phyloP scores from a whole-genome alignment of 37 sponge, comb jelly and placozoan genomes.

The Lycopodina hypogea region DNA sequence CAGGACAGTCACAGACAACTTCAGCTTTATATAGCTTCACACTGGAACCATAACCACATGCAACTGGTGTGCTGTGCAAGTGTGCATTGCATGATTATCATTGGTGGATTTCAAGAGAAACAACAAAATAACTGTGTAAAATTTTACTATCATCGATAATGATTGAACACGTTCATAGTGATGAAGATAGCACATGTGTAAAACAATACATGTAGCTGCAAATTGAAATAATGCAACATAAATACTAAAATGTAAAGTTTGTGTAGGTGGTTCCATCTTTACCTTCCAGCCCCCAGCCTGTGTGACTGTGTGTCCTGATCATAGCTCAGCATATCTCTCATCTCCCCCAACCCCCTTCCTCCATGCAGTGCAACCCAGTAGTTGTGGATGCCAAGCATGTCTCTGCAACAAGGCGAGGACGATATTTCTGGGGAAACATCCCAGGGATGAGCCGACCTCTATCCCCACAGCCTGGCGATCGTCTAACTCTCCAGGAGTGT shows the following conservation, averaged over 20 bases:
- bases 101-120: too few species aligned
- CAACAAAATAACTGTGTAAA: too few species aligned
- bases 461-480: conserved; percentile 72
- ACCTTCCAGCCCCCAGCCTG: not conserved
- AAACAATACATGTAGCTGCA: not conserved
- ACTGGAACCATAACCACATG: too few species aligned
- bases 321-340: not conserved
- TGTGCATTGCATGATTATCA: too few species aligned
- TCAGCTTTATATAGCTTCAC: too few species aligned
- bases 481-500: conserved; percentile 79
- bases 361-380: conserved; percentile 69
- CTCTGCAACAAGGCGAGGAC: conserved; percentile 73
- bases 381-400: conserved; percentile 85
- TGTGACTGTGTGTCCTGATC: conserved; percentile 1
- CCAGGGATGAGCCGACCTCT: conserved; percentile 91
- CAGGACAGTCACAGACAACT: too few species aligned
- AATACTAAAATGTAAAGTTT: not conserved
- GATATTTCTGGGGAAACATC: conserved; percentile 92
- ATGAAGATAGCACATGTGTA: not conserved
- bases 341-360: not conserved
- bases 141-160: too few species aligned
- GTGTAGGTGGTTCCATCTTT: not conserved
- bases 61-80: too few species aligned
- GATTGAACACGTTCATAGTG: too few species aligned
- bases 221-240: not conserved